phyloP scores from a whole-genome alignment of 2,113 vertebrate species.

The Holacanthus passer region DNA sequence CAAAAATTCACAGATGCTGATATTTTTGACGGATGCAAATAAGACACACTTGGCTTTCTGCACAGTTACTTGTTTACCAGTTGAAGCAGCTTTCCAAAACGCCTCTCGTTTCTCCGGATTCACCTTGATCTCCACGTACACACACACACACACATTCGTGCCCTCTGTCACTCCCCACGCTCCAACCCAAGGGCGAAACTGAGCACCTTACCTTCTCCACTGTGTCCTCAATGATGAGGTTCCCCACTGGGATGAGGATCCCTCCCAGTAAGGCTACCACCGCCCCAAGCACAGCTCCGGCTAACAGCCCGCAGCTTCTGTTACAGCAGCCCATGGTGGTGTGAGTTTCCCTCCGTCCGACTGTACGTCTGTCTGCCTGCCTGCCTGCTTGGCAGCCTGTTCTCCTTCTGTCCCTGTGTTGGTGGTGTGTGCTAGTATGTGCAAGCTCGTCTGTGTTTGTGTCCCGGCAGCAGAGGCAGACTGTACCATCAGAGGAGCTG shows the following conservation, averaged over 20 bases:
- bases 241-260: constrained; percentile 90
- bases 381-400: constrained; percentile 58
- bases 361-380: constrained; percentile 47
- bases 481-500: constrained; percentile 53
- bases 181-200: constrained; percentile 35
- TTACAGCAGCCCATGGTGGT: constrained; percentile 82
- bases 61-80: constrained; percentile 40
- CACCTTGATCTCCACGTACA: constrained; percentile 72
- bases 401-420: constrained; percentile 64
- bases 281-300: constrained; percentile 86
- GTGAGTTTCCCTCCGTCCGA: constrained; percentile 52
- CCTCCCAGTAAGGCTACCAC: constrained; percentile 89
- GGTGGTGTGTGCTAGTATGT: constrained; percentile 45
- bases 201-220: constrained; percentile 88
- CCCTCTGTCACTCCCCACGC: constrained; percentile 28
- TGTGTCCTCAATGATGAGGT: constrained; percentile 84
- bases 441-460: constrained; percentile 50
- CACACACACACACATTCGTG: background rate
- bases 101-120: constrained; percentile 61
- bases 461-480: constrained; percentile 41
- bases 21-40: constrained; percentile 32
- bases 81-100: constrained; percentile 35
- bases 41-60: constrained; percentile 24
- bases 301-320: constrained; percentile 82
- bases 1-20: constrained; percentile 16